Base-by-base conservation (phyloP, 2,113 vertebrate species). In the Entelurus aequoreus region DNA sequence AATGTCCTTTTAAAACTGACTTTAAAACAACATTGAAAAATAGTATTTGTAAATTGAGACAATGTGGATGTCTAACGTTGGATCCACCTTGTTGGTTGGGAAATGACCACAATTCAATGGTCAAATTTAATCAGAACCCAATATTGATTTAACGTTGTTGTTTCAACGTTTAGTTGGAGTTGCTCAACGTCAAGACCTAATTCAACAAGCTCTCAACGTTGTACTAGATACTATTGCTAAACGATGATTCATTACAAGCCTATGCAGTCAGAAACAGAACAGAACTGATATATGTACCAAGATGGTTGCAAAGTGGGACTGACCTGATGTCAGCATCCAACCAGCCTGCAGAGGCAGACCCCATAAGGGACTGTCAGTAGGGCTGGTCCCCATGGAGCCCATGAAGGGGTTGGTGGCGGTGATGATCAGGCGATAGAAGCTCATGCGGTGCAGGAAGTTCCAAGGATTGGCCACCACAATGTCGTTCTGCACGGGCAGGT, bases 251-350 rank as follows among this genome's bases (percentile, higher is more conserved):
- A 6, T 8, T 8, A 55, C 37, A 55, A 55, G 19, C 9, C 54
- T n/a, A 40, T 6, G 8, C 12, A 42, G 38, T 16, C 7, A 55
- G 11, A 28, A 37, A 35, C 28, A 37, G 6, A 10, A 9, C n/a
- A 1, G 37, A 11, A n/a, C 12, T 35, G 40, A 16, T 14, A 13
- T 12, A 15, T 14, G 8, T 54, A 15, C 53, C 4, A 40, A 56
- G 9, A 40, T 4, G 54, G 37, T n/a, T 40, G 36, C 54, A 40
- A 9, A 40, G 54, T 1, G 8, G 36, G 7, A 15, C 11, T n/a
- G 15, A 94, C 94, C 94, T 92, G 94, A 89, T 9, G 0, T 71
- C 11, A 80, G 86, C 68, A 94, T 93, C 95, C 95, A 98, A n/a
- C 84, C 91, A 2, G 93, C 77, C 74, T 95, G 92, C 71, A 94